Percentiles rank a stretch among this genome's conserved stretches.
Evolutionary conservation across 2,888 invertebrate species (phyloP).

Genomic region (Tipula confusa): DNA sequence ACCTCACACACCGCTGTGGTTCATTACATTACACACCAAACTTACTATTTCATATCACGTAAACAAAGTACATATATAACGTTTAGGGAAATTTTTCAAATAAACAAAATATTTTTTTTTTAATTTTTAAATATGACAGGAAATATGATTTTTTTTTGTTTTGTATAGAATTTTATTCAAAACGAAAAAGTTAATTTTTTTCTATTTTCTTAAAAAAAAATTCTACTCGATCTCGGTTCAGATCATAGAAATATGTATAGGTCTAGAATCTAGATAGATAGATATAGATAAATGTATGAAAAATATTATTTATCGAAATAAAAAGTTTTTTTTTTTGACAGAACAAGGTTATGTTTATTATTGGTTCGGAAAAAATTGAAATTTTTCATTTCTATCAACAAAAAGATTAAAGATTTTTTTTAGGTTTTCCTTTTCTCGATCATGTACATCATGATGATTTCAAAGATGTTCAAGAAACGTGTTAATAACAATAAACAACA

Average conservation of each 20-base stretch:
- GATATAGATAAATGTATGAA: neutral
- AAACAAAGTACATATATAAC: constrained; percentile 14
- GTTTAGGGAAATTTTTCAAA: neutral
- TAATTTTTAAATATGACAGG: constrained; percentile 9
- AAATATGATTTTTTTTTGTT: constrained; percentile 25
- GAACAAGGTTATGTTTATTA: constrained; percentile 20
- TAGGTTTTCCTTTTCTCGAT: constrained; percentile 20
- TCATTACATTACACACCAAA: constrained; percentile 20
- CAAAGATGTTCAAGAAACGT: neutral
- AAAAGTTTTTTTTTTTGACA: neutral
- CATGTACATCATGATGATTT: neutral
- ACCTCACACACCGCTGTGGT: neutral
- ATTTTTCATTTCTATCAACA: constrained; percentile 25
- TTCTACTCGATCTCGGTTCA: neutral
- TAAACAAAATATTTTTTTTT: neutral
- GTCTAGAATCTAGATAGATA: neutral
- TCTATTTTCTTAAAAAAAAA: neutral
- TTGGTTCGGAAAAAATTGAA: constrained; percentile 5
- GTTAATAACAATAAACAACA: constrained; percentile 25
- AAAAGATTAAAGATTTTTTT: neutral
- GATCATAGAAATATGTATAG: neutral
- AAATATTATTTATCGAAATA: neutral
- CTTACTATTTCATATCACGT: neutral
- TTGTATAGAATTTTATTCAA: constrained; percentile 1
- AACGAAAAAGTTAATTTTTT: neutral